These are phyloP conservation scores for Hyposoter dolosus DNA, from an alignment of 2,888 invertebrate genomes.

Conservation along the genomic window DNA sequence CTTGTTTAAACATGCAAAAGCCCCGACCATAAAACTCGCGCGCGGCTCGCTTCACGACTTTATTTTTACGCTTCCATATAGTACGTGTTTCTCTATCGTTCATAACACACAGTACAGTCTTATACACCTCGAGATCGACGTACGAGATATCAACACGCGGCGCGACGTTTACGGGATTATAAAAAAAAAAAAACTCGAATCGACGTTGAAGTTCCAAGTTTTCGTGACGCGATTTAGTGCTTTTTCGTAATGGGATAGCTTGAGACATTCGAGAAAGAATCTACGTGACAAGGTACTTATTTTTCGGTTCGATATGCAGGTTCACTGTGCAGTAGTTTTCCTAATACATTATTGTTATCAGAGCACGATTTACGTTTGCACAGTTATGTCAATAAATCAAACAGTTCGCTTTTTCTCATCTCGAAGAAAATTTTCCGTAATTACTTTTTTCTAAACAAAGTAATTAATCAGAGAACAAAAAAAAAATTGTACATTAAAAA, in stretches of 20 bases:
- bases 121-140: conserved; percentile 8
- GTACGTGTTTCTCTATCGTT: neutral
- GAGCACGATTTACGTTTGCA: conserved; percentile 3
- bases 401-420: too few species aligned
- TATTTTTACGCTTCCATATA: conserved; percentile 3
- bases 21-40: conserved; percentile 2
- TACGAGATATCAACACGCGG: conserved; percentile 22
- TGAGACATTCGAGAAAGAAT: conserved; percentile 10
- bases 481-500: too few species aligned
- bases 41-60: neutral
- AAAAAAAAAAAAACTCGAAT: neutral
- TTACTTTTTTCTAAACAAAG: neutral
- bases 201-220: neutral
- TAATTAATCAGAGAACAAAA: neutral
- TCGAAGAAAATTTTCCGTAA: neutral
- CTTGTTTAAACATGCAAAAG: conserved; percentile 36
- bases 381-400: neutral
- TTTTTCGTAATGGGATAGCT: conserved; percentile 15
- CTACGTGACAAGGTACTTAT: conserved; percentile 27
- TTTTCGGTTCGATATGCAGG: neutral
- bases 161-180: neutral
- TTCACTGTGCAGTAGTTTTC: conserved; percentile 7
- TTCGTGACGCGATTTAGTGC: neutral
- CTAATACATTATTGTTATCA: conserved; percentile 15
- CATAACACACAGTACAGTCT: conserved; percentile 1